Conservation (phyloP, 2,113 vertebrate species). For the Stercorarius parasiticus region DNA sequence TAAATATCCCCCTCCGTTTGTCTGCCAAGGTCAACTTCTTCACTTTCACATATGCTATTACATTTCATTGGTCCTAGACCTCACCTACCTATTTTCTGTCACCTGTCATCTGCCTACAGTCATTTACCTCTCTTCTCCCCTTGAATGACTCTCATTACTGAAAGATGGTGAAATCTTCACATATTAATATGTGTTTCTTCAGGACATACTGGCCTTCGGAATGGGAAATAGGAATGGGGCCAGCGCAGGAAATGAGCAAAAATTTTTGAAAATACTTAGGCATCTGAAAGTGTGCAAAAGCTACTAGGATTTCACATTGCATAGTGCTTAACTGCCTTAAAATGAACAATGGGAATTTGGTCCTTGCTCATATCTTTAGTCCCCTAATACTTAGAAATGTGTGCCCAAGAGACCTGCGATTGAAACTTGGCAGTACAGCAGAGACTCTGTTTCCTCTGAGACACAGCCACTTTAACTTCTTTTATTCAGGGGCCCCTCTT, state of each 20-base stretch:
- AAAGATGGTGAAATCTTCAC: neutral
- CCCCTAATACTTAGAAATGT: neutral
- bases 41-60: neutral
- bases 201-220: neutral
- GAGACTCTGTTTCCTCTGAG: neutral
- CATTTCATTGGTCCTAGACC: neutral
- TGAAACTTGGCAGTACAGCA: neutral
- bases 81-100: neutral
- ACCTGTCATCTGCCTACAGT: neutral
- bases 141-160: neutral
- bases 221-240: neutral
- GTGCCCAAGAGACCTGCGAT: neutral
- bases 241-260: neutral
- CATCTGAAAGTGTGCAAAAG: neutral
- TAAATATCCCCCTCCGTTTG: neutral
- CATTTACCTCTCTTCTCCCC: neutral
- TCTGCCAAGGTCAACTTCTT: neutral
- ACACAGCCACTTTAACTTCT: neutral
- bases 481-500: neutral
- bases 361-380: neutral
- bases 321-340: neutral
- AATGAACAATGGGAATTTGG: neutral
- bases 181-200: neutral
- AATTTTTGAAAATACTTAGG: neutral
- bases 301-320: neutral